Evolutionary conservation across 37 sponge, comb jelly and placozoan species (phyloP).

Genomic region (Halisarca cf. caerulea): DNA sequence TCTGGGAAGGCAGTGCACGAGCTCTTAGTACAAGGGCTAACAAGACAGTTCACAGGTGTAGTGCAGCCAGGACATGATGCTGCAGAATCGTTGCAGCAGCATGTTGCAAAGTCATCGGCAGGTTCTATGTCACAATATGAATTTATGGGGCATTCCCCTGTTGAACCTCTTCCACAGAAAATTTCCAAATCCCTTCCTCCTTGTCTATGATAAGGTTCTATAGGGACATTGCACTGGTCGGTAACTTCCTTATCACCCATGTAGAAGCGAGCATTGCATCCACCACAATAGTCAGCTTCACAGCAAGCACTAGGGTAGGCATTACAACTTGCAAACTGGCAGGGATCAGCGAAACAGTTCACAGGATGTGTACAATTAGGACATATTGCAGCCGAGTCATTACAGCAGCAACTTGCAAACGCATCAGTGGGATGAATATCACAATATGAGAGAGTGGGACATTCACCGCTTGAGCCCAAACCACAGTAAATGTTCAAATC

Average conservation of each 20-base stretch:
- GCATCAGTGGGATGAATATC: constrained; percentile 6
- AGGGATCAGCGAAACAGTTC: constrained; percentile 59
- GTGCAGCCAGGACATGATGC: constrained; percentile 25
- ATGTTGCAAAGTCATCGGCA: constrained; percentile 3
- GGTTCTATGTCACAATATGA: constrained; percentile 27
- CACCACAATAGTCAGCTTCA: constrained; percentile 64
- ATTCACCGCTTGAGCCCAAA: not conserved
- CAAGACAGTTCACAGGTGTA: constrained; percentile 43
- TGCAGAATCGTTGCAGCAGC: constrained; percentile 7
- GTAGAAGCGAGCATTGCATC: constrained; percentile 47
- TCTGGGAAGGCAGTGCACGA: constrained; percentile 50
- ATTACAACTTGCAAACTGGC: constrained; percentile 43
- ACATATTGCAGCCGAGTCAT: not conserved
- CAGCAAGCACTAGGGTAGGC: constrained; percentile 57
- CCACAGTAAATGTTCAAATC: not conserved
- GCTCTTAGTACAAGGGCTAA: constrained; percentile 46
- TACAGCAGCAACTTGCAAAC: constrained; percentile 27
- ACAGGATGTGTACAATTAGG: constrained; percentile 37
- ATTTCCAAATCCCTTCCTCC: not conserved
- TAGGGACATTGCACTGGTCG: not conserved
- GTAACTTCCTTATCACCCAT: not conserved
- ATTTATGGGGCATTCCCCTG: not conserved
- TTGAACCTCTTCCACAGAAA: not conserved
- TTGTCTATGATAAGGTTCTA: not conserved
- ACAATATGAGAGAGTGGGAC: constrained; percentile 17